phyloP scores from a whole-genome alignment of 2,113 vertebrate species.

The Leiothrix lutea region DNA sequence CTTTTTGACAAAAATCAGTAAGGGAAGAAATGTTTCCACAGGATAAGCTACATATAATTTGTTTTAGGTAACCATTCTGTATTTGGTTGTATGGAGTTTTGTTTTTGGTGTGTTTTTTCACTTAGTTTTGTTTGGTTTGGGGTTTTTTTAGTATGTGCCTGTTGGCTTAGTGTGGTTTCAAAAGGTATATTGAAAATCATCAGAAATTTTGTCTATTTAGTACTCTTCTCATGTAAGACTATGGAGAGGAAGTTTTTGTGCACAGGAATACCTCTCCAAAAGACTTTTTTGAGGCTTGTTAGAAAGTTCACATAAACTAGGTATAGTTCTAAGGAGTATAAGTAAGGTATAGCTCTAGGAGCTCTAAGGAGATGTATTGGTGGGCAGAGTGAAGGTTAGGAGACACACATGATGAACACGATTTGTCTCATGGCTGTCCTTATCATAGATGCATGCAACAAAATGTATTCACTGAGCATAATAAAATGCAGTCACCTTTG shows the following conservation, averaged over 20 bases:
- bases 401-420: not conserved
- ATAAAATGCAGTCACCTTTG: constrained; percentile 36
- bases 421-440: not conserved
- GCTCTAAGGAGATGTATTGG: not conserved
- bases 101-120: not conserved
- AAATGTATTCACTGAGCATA: not conserved
- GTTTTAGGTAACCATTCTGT: not conserved
- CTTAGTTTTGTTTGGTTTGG: not conserved
- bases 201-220: not conserved
- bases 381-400: not conserved
- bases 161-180: not conserved
- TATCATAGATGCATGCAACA: not conserved
- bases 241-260: not conserved
- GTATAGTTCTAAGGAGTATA: not conserved
- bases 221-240: not conserved
- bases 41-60: not conserved
- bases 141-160: not conserved
- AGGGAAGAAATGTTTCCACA: not conserved
- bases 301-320: not conserved
- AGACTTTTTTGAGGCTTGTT: not conserved
- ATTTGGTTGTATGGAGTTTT: not conserved
- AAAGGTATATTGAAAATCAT: not conserved
- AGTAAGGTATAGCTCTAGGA: no score
- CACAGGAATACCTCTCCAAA: not conserved
- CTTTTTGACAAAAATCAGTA: not conserved